Evolutionary conservation across 2,797 vertebrate species (phyloP).

Genomic region (Argentina silus): DNA sequence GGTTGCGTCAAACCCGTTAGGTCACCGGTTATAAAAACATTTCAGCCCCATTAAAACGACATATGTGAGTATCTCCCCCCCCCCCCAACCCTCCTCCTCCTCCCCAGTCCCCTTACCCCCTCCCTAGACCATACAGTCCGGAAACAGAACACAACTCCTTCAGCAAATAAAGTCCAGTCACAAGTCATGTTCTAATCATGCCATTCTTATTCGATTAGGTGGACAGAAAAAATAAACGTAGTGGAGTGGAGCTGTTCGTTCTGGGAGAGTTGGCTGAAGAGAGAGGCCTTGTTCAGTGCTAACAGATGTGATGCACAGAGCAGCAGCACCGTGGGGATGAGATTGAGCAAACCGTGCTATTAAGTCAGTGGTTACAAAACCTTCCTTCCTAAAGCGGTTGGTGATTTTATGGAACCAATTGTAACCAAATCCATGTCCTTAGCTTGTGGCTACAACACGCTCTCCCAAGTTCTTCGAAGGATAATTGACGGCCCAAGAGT

Average conservation of each 20-base stretch:
- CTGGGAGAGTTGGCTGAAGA: slow-evolving; percentile 2
- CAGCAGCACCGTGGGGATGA: slow-evolving; percentile 13
- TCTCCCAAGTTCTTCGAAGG: no score
- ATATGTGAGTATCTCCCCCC: slow-evolving; percentile 50
- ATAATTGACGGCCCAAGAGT: no score
- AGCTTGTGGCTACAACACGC: no score
- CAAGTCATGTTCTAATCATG: slow-evolving; percentile 20
- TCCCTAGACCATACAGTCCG: slow-evolving; percentile 56
- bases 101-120: slow-evolving; percentile 36
- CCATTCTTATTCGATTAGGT: slow-evolving; percentile 64
- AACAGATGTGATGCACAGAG: slow-evolving; percentile 47
- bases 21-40: slow-evolving; percentile 75
- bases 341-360: no score
- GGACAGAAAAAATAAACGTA: slow-evolving; percentile 45
- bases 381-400: not conserved
- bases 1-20: slow-evolving; percentile 69
- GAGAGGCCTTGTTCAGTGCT: slow-evolving; percentile 22
- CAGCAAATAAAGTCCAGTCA: slow-evolving; percentile 40
- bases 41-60: slow-evolving; percentile 72
- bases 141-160: slow-evolving; percentile 68
- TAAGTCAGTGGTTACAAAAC: not conserved
- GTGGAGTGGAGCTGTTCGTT: slow-evolving; percentile 2
- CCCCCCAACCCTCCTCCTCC: slow-evolving; percentile 11
- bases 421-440: no score
- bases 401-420: no score